Evolutionary conservation across 1,140 invertebrate species (phyloP), one percentile per base, ranked within the genome.

Genomic region (Pissodes strobi): DNA sequence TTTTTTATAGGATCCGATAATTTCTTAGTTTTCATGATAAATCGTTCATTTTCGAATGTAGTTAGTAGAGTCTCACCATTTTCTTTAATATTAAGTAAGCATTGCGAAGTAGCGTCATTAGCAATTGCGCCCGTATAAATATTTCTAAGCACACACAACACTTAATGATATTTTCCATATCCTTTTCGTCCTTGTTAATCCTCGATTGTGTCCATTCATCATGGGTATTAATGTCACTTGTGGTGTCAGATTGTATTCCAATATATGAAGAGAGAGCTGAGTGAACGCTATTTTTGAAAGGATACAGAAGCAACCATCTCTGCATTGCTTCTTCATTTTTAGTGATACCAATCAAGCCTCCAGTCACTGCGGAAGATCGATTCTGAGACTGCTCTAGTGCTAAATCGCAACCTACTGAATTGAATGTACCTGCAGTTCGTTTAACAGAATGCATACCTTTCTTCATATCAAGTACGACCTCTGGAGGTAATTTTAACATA

Each of bases 171-270:
- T 62, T 66, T 66, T 59, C 1, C 61, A 73, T 23, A 37, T 72
- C 66, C 18, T n/a, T n/a, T n/a, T n/a, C n/a, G n/a, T n/a, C n/a
- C n/a, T n/a, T n/a, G n/a, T n/a, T n/a, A n/a, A n/a, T 70, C 43
- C 66, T 69, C 8, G 63, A 64, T 72, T 72, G 51, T 39, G 60
- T 69, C 69, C 69, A 72, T 71, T 69, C 69, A 71, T 71, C 69
- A 67, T n/a, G n/a, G n/a, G n/a, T n/a, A n/a, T n/a, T n/a, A n/a
- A n/a, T n/a, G n/a, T n/a, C n/a, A n/a, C n/a, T n/a, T n/a, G n/a
- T n/a, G n/a, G n/a, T n/a, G n/a, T n/a, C n/a, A n/a, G n/a, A n/a
- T n/a, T n/a, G n/a, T n/a, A n/a, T n/a, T n/a, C n/a, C n/a, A n/a
- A n/a, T n/a, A n/a, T n/a, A n/a, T n/a, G n/a, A n/a, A n/a, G n/a